Percentiles rank a stretch among this genome's conserved stretches.
phyloP scores from a whole-genome alignment of 2,888 invertebrate genomes.

The Psylliodes chrysocephalus region DNA sequence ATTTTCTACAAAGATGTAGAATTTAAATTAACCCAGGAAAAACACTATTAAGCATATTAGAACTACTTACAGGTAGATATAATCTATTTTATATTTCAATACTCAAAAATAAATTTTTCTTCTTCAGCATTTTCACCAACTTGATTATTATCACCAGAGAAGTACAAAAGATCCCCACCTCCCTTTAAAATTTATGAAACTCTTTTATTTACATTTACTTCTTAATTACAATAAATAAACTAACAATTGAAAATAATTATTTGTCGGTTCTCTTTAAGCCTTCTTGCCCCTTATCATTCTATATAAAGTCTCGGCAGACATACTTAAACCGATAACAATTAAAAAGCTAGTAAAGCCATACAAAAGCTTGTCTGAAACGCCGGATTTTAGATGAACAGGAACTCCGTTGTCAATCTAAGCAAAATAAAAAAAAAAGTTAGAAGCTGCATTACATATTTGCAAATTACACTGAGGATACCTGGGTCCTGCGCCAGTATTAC shows the following conservation, averaged over 20 bases:
- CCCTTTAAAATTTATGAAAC: too few species aligned
- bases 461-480: not conserved
- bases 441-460: not conserved
- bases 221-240: not conserved
- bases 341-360: slow-evolving; percentile 62
- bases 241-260: not conserved
- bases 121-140: too few species aligned
- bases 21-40: too few species aligned
- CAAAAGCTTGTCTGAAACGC: slow-evolving; percentile 66
- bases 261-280: too few species aligned
- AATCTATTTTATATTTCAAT: too few species aligned
- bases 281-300: slow-evolving; percentile 51
- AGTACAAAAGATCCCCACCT: too few species aligned
- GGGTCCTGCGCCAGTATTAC: not conserved
- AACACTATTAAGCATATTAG: too few species aligned
- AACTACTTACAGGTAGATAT: too few species aligned
- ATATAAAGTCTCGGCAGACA: slow-evolving; percentile 53
- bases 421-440: not conserved
- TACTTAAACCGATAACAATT: slow-evolving; percentile 57
- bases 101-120: too few species aligned
- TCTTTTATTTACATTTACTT: too few species aligned
- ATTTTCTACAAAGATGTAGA: too few species aligned
- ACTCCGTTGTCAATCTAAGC: slow-evolving; percentile 69
- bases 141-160: too few species aligned
- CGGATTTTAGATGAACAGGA: slow-evolving; percentile 71